Evolutionary conservation across 2,888 invertebrate species (phyloP), one percentile per base, ranked within the genome.

Genomic region (Colletes collaris): DNA sequence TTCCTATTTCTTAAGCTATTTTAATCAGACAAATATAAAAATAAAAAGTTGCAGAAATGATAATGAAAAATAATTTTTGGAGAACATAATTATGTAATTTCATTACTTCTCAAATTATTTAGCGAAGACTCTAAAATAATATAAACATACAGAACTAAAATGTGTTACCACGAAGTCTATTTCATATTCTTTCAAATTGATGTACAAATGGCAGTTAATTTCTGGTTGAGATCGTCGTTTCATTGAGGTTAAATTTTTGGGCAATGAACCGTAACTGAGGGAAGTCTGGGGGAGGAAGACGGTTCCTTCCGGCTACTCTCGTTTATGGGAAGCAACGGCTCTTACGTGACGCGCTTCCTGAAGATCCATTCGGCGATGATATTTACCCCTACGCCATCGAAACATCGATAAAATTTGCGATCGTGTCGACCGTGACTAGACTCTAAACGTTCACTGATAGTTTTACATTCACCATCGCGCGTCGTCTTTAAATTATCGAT

Each of bases 261-360:
- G 46, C 60, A 6, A 40, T 4, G 60, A 35, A 13, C 27, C 66
- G 44, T 27, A 35, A 58, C 50, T 27, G 50, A 59, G 55, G 52
- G 52, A 58, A 49, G 56, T 70, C 46, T 58, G 16, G 44, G 40
- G 52, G 46, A 53, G 58, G 63, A n/a, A 63, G n/a, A 27, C 50
- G 66, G 27, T 27, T 27, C 27, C 74, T 85, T 85, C 82, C 77
- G 82, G 64, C 37, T 79, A 71, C 49, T 65, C 7, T 66, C 52
- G 56, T 74, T 76, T 79, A 76, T 69, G 64, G 70, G 67, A 44
- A 65, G 55, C 59, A 62, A 79, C 72, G 70, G 40, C 35, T 40
- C 40, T 64, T 77, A 83, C 85, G 85, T 85, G 85, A 83, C 64
- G 40, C 19, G 85, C 52, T 49, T 81, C 55, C 73, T 8, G 63